Conservation (phyloP, 2,113 vertebrate genomes). For the Pteruthius melanotis region DNA sequence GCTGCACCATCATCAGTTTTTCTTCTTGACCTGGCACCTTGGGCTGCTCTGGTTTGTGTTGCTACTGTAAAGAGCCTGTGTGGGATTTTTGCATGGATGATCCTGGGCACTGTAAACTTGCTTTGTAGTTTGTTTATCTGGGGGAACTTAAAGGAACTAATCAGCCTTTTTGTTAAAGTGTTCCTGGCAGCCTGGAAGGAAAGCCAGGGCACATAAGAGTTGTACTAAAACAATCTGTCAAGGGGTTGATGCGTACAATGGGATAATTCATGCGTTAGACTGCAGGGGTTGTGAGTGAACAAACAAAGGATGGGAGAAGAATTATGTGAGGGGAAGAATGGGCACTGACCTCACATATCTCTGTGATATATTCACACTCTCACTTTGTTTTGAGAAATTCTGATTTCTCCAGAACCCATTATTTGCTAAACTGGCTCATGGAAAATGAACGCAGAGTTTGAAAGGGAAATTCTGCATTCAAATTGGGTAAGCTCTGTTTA, state of each 20-base stretch:
- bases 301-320: not conserved
- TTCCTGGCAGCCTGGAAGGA: not conserved
- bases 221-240: constrained; percentile 21
- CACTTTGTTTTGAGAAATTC: not conserved
- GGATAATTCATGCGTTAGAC: not conserved
- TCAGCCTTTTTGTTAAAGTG: not conserved
- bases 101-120: not conserved
- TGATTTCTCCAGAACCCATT: not conserved
- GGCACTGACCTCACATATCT: not conserved
- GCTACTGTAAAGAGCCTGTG: not conserved
- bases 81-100: not conserved
- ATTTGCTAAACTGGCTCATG: not conserved
- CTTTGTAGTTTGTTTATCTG: constrained; percentile 14
- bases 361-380: not conserved
- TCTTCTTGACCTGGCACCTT: not conserved
- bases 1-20: not conserved
- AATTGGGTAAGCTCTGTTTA: not conserved
- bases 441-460: not conserved
- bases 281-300: not conserved
- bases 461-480: not conserved
- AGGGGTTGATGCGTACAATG: not conserved
- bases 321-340: not conserved
- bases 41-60: not conserved
- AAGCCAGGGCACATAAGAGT: not conserved
- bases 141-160: not conserved